Evolutionary conservation across 2,113 vertebrate genomes (phyloP), one percentile per base, ranked within the genome.

Genomic region (Podarcis cretensis): DNA sequence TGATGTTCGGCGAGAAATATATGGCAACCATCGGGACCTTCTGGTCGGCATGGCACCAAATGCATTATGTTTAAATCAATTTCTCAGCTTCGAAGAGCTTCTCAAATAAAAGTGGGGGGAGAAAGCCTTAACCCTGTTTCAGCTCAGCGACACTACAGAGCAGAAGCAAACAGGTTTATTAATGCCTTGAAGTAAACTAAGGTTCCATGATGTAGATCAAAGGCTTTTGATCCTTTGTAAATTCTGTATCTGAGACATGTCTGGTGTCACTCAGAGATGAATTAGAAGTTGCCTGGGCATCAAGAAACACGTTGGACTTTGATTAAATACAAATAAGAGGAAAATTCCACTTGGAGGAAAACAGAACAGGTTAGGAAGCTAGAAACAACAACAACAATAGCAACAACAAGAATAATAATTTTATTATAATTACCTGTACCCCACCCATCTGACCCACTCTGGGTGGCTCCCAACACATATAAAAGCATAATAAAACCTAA

Each of bases 181-280:
- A 76, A 57, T 92, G 65, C 82, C 32, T 85, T 90, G 87, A 79
- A 92, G 0, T 76, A 82, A 78, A 89, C 74, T 79, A 83, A 89
- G 69, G 65, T 87, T 87, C 81, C 21, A 13, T 16, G 32, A 13
- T 16, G 32, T 20, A 89, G 91, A 94, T 95, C 83, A 96, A 95
- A 76, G 89, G 35, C 23, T 92, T 95, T 94, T 95, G 92, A 96
- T 95, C 83, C 68, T 18, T 90, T 85, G 90, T 35, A 27, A 63
- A 54, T 32, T 1, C 40, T 88, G 90, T 96, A 93, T 57, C 87
- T 96, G 86, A 63, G 37, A n/a, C 40, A 32, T 92, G 86, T 86
- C 27, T 83, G 92, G 37, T 90, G 0, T 27, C 82, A 89, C 66
- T 87, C 80, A 68, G 89, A 76, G 81, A 27, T 1, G 35, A 83